phyloP scores from a whole-genome alignment of 2,797 vertebrate species.

The Cyprinodon diabolis region DNA sequence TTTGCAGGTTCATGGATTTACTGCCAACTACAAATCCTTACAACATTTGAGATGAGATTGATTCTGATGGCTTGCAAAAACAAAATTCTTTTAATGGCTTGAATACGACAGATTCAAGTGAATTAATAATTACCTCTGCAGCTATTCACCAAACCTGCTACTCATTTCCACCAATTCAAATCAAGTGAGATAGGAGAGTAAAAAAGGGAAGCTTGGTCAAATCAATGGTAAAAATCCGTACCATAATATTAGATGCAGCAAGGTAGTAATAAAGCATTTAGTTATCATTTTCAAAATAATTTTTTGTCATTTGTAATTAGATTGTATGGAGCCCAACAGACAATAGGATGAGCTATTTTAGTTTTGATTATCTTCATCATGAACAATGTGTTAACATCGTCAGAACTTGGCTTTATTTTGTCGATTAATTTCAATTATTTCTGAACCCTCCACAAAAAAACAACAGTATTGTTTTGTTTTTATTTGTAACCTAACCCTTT shows the following conservation, averaged over 20 bases:
- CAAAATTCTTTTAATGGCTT: too few species aligned
- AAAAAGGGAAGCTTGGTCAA: background rate
- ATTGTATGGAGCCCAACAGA: too few species aligned
- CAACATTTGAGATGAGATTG: background rate
- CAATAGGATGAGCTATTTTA: background rate
- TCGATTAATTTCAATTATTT: background rate
- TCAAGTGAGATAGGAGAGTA: background rate
- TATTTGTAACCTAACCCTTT: too few species aligned
- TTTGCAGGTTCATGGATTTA: background rate
- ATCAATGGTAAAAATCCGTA: background rate
- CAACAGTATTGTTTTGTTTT: too few species aligned
- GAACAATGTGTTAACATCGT: too few species aligned
- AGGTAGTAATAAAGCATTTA: too few species aligned
- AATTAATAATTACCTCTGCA: background rate
- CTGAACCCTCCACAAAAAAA: background rate
- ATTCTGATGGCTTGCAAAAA: background rate
- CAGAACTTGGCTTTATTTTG: background rate
- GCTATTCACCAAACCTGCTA: background rate
- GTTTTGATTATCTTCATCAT: too few species aligned
- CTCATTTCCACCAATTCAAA: background rate
- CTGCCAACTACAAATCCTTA: background rate
- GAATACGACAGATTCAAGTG: too few species aligned
- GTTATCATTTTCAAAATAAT: too few species aligned
- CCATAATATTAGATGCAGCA: too few species aligned
- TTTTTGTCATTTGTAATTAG: too few species aligned